A percentile compares a stretch with the other conserved stretches of the same genome.
These are phyloP conservation scores for Adelosebastes latens DNA, from an alignment of 2,797 vertebrate genomes.

Conservation along the genomic window DNA sequence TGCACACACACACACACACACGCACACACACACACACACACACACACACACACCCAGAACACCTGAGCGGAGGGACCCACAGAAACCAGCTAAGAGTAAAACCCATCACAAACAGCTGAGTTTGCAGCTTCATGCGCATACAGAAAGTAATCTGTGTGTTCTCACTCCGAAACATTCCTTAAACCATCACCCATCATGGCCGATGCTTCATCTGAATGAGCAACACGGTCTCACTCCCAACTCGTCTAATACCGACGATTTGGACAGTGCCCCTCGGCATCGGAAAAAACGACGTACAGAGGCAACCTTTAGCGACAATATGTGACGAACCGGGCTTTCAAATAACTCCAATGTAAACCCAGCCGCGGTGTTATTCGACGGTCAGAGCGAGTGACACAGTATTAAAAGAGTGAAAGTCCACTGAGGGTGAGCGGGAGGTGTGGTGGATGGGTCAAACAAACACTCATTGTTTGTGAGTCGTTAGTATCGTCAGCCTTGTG, in stretches of 20 bases:
- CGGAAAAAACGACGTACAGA: too few relatives aligned
- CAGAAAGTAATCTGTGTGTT: constrained; percentile 11
- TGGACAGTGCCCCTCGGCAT: too few relatives aligned
- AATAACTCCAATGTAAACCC: too few relatives aligned
- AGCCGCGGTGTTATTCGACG: accelerated
- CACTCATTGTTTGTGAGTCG: too few relatives aligned
- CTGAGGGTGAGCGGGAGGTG: too few relatives aligned
- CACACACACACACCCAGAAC: constrained; percentile 31
- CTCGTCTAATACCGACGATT: too few relatives aligned
- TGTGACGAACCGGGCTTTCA: too few relatives aligned
- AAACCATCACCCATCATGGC: background rate
- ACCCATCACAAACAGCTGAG: constrained; percentile 50
- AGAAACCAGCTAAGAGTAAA: constrained; percentile 32
- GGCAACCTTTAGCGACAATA: too few relatives aligned
- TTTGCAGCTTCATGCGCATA: constrained; percentile 28
- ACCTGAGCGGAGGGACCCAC: constrained; percentile 24
- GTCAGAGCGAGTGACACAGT: too few relatives aligned
- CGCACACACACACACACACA: constrained; percentile 7
- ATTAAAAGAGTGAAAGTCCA: too few relatives aligned
- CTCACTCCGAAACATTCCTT: background rate
- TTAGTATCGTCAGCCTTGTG: too few relatives aligned
- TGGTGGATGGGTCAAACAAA: too few relatives aligned
- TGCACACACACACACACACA: constrained; percentile 1
- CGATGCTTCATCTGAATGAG: background rate
- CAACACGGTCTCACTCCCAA: background rate